Percentiles rank a stretch among this genome's conserved stretches.
These are phyloP conservation scores for Carapus acus DNA, from an alignment of 2,797 vertebrate species.

Conservation along the genomic window DNA sequence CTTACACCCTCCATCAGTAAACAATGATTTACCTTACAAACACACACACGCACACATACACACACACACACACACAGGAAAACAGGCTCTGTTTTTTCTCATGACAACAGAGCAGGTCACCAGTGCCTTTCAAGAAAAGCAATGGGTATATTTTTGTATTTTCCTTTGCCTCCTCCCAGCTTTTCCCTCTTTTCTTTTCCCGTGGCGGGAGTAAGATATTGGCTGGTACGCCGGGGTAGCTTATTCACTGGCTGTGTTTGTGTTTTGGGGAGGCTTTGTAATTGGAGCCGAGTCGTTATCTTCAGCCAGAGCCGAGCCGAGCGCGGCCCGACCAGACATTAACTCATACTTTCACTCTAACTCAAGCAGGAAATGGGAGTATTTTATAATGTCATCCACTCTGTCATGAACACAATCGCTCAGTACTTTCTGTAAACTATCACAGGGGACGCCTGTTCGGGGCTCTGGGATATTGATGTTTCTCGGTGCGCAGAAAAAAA, in stretches of 20 bases:
- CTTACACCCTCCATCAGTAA: conserved; percentile 62
- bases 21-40: conserved; percentile 64
- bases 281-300: conserved; percentile 63
- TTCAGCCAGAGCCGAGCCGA: conserved; percentile 43
- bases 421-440: conserved; percentile 57
- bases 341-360: conserved; percentile 70
- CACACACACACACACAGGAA: conserved; percentile 25
- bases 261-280: conserved; percentile 61
- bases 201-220: conserved; percentile 31
- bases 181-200: conserved; percentile 7
- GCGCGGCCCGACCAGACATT: conserved; percentile 59
- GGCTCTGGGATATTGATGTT: conserved; percentile 60
- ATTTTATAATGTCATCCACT: conserved; percentile 67
- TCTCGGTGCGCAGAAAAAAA: conserved; percentile 25
- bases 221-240: conserved; percentile 38
- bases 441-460: conserved; percentile 45
- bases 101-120: conserved; percentile 50
- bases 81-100: conserved; percentile 58
- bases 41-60: too few species aligned
- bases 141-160: conserved; percentile 25
- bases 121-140: conserved; percentile 39
- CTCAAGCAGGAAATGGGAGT: conserved; percentile 67
- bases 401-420: conserved; percentile 63
- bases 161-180: conserved; percentile 17
- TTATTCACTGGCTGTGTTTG: conserved; percentile 41